Evolutionary conservation across 2,113 vertebrate species (phyloP).

Genomic region (Megaceryle maxima): DNA sequence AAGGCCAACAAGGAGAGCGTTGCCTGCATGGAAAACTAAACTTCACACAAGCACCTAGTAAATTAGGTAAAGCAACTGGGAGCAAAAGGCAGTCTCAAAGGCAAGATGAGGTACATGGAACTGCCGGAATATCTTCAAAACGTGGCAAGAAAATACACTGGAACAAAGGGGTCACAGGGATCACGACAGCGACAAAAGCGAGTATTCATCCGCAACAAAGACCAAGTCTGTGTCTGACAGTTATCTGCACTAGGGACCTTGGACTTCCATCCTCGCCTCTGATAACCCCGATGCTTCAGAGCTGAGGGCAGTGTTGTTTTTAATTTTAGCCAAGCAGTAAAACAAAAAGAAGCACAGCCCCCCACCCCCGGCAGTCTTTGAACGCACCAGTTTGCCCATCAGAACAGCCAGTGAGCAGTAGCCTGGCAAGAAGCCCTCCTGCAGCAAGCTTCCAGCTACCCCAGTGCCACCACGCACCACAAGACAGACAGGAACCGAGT

Average conservation of each 20-base stretch:
- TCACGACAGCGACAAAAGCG: background rate
- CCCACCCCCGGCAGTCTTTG: background rate
- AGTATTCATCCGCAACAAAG: background rate
- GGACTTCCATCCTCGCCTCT: background rate
- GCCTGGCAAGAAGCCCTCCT: background rate
- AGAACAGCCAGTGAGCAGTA: background rate
- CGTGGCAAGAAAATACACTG: background rate
- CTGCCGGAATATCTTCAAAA: background rate
- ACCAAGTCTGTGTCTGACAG: background rate
- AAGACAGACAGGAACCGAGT: background rate
- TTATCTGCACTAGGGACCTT: accelerated
- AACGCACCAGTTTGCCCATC: background rate
- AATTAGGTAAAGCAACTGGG: background rate
- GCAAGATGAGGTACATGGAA: background rate
- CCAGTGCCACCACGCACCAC: background rate
- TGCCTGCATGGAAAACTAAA: background rate
- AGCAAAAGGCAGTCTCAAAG: background rate
- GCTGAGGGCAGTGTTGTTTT: background rate
- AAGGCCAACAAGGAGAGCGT: background rate
- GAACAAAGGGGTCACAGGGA: accelerated
- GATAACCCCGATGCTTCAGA: background rate
- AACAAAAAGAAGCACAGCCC: background rate
- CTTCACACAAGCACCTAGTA: background rate
- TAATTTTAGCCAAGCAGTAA: background rate
- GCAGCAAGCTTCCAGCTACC: background rate